These are phyloP conservation scores for Typhlichthys eigenmanni DNA, from an alignment of 2,797 vertebrate genomes.

Conservation along the genomic window DNA sequence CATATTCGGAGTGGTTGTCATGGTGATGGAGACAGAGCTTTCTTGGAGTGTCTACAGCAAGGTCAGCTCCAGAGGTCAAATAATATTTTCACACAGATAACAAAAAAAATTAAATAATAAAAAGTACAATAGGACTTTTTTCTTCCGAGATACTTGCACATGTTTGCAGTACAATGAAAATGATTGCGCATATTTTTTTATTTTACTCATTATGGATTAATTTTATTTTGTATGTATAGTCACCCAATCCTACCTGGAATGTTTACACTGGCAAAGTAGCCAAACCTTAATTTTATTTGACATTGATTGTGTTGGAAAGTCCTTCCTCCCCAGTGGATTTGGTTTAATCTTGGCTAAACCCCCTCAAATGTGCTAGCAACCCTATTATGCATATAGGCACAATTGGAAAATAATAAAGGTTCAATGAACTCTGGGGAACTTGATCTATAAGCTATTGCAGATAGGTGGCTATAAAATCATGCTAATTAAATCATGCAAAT, in stretches of 20 bases:
- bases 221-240: no score
- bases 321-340: not conserved
- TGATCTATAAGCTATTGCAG: slow-evolving; percentile 5
- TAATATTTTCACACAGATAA: not conserved
- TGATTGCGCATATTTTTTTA: no score
- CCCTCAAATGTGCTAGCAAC: not conserved
- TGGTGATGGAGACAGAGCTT: slow-evolving; percentile 95
- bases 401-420: not conserved
- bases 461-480: slow-evolving; percentile 17
- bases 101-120: no score
- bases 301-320: not conserved
- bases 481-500: slow-evolving; percentile 28
- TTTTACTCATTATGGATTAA: no score
- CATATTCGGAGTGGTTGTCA: slow-evolving; percentile 88
- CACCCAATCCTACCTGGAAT: no score
- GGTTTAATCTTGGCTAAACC: not conserved
- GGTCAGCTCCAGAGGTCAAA: slow-evolving; percentile 68
- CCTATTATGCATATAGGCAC: not conserved
- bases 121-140: not conserved
- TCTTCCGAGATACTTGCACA: not conserved
- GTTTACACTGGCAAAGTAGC: no score
- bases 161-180: not conserved
- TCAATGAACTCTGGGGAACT: slow-evolving; percentile 2
- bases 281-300: not conserved
- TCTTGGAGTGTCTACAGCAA: slow-evolving; percentile 94